Base-by-base conservation (phyloP, 2,888 invertebrate species). In the Zaprionus bogoriensis region DNA sequence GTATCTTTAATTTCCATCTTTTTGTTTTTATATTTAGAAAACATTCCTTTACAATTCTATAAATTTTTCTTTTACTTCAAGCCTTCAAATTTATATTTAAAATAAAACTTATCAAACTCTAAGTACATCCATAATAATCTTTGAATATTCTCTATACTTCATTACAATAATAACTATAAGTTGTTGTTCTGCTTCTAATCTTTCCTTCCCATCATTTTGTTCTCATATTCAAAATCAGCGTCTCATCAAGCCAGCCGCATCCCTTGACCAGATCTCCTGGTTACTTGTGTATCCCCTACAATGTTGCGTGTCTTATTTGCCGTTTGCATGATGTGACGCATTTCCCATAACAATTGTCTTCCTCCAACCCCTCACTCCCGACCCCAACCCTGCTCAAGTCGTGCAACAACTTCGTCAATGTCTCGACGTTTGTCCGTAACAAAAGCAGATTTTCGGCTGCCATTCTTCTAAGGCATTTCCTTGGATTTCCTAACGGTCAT, bases 401-500 rank as follows among this genome's bases (percentile, higher is more conserved):
- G 55, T 59, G 50, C 58, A 63, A 54, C 53, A 45, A 59, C 46
- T 72, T 76, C 61, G 59, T 71, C 55, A 64, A 63, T 67, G 67
- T 74, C 75, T 45, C 53, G 9, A 36, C 20, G 14, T 4, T n/a
- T n/a, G n/a, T n/a, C n/a, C n/a, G n/a, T 38, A 23, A 67, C 61
- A 79, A 68, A 47, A 32, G 68, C 5, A 28, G 12, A 39, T 9
- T 57, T 74, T 32, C 30, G 32, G 51, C 17, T 28, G 44, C 27
- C 9, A 50, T 75, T 60, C 62, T 63, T 68, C 57, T 73, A 58
- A 52, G 61, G 41, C 41, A 42, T 60, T 68, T 50, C 32, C 19
- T 25, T 23, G 12, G 52, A 63, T 51, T 71, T 74, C 62, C 60
- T 77, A 81, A 81, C 78, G 74, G 74, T 72, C 78, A 81, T 64